phyloP scores from a whole-genome alignment of 2,113 vertebrate genomes.

The Sturnus vulgaris region DNA sequence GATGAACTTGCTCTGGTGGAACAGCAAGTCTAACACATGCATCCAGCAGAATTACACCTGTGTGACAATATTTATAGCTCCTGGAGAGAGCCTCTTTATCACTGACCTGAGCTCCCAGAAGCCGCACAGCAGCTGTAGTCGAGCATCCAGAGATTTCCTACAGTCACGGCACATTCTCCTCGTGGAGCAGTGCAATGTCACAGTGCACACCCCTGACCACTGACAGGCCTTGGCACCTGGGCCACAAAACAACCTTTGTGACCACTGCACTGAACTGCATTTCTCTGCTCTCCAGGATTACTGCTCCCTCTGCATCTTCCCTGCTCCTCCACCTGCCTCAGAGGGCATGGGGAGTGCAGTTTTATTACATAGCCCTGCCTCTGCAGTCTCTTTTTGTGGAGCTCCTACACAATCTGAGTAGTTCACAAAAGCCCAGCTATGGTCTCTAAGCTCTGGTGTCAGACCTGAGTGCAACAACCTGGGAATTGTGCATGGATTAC shows the following conservation, averaged over 20 bases:
- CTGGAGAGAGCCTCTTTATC: slow-evolving; percentile 34
- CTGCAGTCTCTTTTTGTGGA: background rate
- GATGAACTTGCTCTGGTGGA: slow-evolving; percentile 50
- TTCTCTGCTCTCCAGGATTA: background rate
- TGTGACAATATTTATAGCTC: slow-evolving; percentile 57
- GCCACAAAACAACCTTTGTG: background rate
- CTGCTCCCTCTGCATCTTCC: background rate
- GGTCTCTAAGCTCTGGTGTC: background rate
- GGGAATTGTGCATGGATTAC: background rate
- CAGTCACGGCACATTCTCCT: background rate
- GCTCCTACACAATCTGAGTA: background rate
- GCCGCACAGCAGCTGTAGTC: background rate
- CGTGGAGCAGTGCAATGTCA: rapidly evolving
- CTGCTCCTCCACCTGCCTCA: background rate
- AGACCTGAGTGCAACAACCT: background rate
- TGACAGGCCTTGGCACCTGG: background rate
- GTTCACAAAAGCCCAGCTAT: background rate
- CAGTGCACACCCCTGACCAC: background rate
- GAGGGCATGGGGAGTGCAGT: background rate
- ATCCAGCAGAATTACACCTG: slow-evolving; percentile 31
- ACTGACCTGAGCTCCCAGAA: slow-evolving; percentile 22
- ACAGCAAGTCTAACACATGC: slow-evolving; percentile 17
- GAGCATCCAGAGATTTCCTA: background rate
- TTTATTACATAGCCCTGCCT: background rate
- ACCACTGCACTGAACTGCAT: background rate